Evolutionary conservation across 2,888 invertebrate genomes (phyloP).

Genomic region (Anorthoa munda): DNA sequence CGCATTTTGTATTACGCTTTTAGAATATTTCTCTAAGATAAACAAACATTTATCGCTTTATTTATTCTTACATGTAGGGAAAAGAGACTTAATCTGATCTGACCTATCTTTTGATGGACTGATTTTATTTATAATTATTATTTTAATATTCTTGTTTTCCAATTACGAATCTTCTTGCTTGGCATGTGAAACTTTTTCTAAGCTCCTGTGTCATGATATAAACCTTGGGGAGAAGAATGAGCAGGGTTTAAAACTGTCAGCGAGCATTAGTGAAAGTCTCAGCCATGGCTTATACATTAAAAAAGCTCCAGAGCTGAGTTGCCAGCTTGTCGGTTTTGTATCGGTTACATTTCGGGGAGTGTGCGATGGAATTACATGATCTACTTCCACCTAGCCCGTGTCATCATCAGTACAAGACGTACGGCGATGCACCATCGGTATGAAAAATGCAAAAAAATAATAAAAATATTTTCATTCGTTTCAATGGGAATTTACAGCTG

Average conservation of each 20-base stretch:
- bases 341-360: no score
- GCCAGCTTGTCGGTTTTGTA: no score
- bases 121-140: not conserved
- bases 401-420: no score
- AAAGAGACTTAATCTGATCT: conserved; percentile 3
- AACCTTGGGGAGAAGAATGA: not conserved
- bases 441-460: no score
- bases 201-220: not conserved
- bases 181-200: not conserved
- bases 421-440: no score
- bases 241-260: conserved; percentile 21
- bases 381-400: no score
- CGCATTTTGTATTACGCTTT: conserved; percentile 62
- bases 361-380: no score
- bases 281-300: not conserved
- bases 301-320: no score
- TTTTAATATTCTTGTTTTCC: not conserved
- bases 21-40: conserved; percentile 62
- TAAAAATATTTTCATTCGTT: not conserved
- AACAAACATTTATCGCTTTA: conserved; percentile 49
- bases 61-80: conserved; percentile 1
- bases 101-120: conserved; percentile 1
- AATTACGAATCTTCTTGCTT: not conserved
- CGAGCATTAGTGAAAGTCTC: conserved; percentile 17
- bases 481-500: not conserved